phyloP scores from a whole-genome alignment of 2,888 invertebrate species.

The Mimas tiliae region DNA sequence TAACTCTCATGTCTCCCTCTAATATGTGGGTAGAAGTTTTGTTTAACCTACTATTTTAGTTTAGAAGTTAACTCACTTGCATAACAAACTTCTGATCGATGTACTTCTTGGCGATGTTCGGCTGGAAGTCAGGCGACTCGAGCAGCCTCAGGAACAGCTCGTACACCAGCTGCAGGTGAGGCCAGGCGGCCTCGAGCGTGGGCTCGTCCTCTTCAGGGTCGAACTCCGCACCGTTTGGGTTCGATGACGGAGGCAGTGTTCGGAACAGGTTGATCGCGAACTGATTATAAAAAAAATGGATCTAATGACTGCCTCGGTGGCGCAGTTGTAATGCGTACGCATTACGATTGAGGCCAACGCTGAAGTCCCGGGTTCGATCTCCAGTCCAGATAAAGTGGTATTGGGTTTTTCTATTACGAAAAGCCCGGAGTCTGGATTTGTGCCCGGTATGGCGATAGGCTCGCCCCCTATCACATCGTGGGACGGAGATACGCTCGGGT shows the following conservation, averaged over 20 bases:
- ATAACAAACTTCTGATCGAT: conserved; percentile 98
- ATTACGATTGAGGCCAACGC: too few relatives aligned
- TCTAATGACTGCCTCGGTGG: neutral
- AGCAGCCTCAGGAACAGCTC: conserved; percentile 91
- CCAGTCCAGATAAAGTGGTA: too few relatives aligned
- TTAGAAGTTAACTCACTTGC: conserved; percentile 85
- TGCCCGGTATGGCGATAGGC: too few relatives aligned
- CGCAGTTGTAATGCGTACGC: too few relatives aligned
- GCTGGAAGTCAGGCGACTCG: conserved; percentile 97
- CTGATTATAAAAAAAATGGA: conserved; percentile 66
- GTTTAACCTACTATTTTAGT: too few relatives aligned
- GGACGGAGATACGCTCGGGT: too few relatives aligned
- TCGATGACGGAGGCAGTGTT: conserved; percentile 93
- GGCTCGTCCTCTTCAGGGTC: conserved; percentile 98
- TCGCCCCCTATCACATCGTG: too few relatives aligned
- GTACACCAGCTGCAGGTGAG: conserved; percentile 93
- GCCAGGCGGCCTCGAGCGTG: conserved; percentile 97
- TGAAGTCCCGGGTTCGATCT: too few relatives aligned
- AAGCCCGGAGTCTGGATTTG: too few relatives aligned
- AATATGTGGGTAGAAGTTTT: too few relatives aligned
- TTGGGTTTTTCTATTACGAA: too few relatives aligned
- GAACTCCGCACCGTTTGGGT: conserved; percentile 94
- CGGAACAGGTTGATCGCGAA: conserved; percentile 95
- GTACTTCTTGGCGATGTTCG: conserved; percentile 95
- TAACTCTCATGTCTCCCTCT: too few relatives aligned